Base-by-base conservation (phyloP, 1,140 invertebrate genomes). In the Drosophila tropicalis region DNA sequence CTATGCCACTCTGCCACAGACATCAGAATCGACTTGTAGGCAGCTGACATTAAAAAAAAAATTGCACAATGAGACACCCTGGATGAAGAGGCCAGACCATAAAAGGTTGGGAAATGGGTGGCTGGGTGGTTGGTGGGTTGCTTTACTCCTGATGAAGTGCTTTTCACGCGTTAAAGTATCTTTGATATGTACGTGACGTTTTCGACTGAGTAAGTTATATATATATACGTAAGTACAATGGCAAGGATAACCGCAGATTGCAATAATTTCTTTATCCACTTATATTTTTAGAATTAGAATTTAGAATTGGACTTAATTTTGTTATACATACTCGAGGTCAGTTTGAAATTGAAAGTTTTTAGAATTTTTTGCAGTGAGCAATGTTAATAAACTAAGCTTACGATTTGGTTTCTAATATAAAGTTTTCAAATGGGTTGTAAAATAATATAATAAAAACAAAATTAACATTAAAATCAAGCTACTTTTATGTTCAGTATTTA, bases 71-170 rank as follows among this genome's bases (percentile, higher is more conserved):
- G 44, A 51, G 13, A 51, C 44, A 51, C 44, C 44, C 44, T 51
- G 44, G 44, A 67, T 19, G 44, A 51, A 67, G 81, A 62, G 57
- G 68, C 17, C 15, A 36, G 10, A 19, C 32, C 29, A 39, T 61
- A 22, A 40, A 34, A 54, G 54, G 22, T 57, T n/a, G 13, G 25
- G 55, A 32, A 17, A 55, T 57, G 22, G 17, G 56, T 17, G 34
- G 41, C 19, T 58, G 29, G 17, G 56, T n/a, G 34, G 41, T 19
- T 58, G 72, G 51, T 69, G 57, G 19, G 67, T 47, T 58, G 69
- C 65, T 62, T 67, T 64, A 61, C 51, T 68, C 39, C 83, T 72
- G 84, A 79, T 86, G 76, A 86, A 86, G 84, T 76, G 76, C 70
- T 83, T 70, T 67, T 68, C 61, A 66, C 68, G 69, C 65, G 62